Evolutionary conservation across 2,888 invertebrate genomes (phyloP).

Genomic region (Onthophagus sagittarius): DNA sequence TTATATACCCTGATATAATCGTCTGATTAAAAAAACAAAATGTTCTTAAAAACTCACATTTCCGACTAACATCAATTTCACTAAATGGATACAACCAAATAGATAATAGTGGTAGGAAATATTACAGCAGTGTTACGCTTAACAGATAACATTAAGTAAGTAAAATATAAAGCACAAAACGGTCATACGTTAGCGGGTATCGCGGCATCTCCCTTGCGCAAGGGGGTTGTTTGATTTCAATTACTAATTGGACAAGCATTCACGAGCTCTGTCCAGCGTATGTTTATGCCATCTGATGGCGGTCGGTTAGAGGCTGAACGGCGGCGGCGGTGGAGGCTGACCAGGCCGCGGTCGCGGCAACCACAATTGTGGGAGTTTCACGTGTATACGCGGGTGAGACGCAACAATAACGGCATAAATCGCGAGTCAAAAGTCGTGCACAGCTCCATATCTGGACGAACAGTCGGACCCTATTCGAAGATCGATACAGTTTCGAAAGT

Average conservation of each 20-base stretch:
- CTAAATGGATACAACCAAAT: no score
- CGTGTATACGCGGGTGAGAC: conserved; percentile 5
- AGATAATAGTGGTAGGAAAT: conserved; percentile 2
- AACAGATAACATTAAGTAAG: conserved; percentile 21
- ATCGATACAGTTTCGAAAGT: neutral
- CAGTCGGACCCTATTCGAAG: neutral
- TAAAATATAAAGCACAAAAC: conserved; percentile 26
- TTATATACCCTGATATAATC: no score
- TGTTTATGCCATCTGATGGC: conserved; percentile 38
- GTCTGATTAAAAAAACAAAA: no score
- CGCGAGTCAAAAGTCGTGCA: conserved; percentile 15
- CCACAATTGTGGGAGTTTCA: conserved; percentile 17
- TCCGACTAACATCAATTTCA: no score
- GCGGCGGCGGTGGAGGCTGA: conserved; percentile 17
- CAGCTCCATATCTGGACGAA: conserved; percentile 5
- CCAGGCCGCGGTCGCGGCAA: conserved; percentile 1
- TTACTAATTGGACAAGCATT: conserved; percentile 43
- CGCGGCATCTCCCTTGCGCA: conserved; percentile 38
- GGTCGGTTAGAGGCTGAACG: conserved; percentile 17
- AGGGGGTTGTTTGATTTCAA: conserved; percentile 41
- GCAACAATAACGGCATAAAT: conserved; percentile 18
- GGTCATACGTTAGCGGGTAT: conserved; percentile 37
- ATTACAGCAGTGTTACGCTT: conserved; percentile 5
- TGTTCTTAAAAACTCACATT: no score
- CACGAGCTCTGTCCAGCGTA: conserved; percentile 35